A percentile compares a stretch with the other conserved stretches of the same genome.
These are phyloP conservation scores for Poecilus cupreus DNA, from an alignment of 2,888 invertebrate species.

Conservation along the genomic window DNA sequence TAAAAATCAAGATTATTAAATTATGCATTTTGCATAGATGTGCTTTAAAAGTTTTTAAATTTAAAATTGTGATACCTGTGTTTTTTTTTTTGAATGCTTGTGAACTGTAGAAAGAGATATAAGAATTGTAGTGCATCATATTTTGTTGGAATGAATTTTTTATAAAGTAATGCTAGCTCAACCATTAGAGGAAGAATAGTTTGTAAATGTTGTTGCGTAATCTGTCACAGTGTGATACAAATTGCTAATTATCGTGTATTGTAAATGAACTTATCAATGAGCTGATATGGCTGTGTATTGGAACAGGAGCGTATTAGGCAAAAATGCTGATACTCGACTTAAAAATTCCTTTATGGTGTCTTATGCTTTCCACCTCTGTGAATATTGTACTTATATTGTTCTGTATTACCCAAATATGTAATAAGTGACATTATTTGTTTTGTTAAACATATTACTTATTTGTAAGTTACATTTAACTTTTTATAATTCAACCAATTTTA, in stretches of 20 bases:
- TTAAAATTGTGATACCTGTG: constrained; percentile 13
- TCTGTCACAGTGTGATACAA: background rate
- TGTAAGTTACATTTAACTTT: constrained; percentile 34
- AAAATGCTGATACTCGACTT: background rate
- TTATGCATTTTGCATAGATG: background rate
- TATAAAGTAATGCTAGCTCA: background rate
- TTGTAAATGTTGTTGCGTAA: background rate
- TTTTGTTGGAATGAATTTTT: constrained; percentile 20
- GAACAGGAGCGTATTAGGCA: background rate
- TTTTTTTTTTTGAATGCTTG: constrained; percentile 30
- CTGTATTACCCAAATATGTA: constrained; percentile 9
- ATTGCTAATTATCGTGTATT: background rate
- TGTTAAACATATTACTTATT: constrained; percentile 7
- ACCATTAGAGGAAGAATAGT: no score
- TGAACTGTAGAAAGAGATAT: constrained; percentile 9
- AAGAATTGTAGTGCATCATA: constrained; percentile 21
- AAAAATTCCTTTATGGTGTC: background rate
- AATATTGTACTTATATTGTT: background rate
- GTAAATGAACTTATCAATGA: background rate
- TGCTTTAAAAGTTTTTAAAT: constrained; percentile 14
- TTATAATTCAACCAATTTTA: constrained; percentile 27
- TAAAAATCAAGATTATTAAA: constrained; percentile 6
- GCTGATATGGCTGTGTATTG: background rate
- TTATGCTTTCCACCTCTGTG: constrained; percentile 14
- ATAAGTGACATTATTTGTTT: constrained; percentile 3